Conservation (phyloP, 2,113 vertebrate species). For the Fukomys damarensis region DNA sequence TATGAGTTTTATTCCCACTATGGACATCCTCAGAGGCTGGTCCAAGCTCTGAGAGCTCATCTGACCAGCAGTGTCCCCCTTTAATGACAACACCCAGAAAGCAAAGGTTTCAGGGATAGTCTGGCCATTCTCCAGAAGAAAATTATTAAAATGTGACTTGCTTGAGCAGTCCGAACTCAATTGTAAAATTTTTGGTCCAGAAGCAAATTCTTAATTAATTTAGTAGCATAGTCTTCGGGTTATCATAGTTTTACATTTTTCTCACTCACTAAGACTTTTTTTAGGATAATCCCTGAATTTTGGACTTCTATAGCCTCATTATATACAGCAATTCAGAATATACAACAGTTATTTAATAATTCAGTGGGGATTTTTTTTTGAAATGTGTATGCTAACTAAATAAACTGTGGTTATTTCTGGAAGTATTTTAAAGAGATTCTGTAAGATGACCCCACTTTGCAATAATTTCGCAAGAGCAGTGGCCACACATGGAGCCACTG, state of each 20-base stretch:
- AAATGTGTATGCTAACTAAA: not conserved
- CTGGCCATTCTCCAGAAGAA: conserved; percentile 38
- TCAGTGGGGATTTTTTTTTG: not conserved
- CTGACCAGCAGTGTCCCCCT: not conserved
- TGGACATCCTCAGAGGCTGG: not conserved
- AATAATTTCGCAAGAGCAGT: conserved; percentile 22
- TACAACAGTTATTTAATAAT: not conserved
- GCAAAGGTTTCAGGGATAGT: not conserved
- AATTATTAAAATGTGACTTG: conserved; percentile 59
- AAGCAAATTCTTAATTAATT: conserved; percentile 35
- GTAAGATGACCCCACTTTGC: not conserved
- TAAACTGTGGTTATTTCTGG: not conserved
- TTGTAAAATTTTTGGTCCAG: conserved; percentile 13
- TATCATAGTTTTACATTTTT: not conserved
- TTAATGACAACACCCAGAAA: conserved; percentile 3
- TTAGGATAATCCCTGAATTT: not conserved
- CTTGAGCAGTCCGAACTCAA: conserved; percentile 56
- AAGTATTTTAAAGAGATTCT: not conserved
- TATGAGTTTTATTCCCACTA: not conserved
- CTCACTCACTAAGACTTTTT: not conserved
- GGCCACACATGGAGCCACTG: not conserved
- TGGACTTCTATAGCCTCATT: not conserved
- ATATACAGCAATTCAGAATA: conserved; percentile 10
- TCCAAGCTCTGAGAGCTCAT: not conserved
- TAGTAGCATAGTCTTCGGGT: not conserved